Evolutionary conservation across 2,888 invertebrate genomes (phyloP).

Genomic region (Dynastes grantii): DNA sequence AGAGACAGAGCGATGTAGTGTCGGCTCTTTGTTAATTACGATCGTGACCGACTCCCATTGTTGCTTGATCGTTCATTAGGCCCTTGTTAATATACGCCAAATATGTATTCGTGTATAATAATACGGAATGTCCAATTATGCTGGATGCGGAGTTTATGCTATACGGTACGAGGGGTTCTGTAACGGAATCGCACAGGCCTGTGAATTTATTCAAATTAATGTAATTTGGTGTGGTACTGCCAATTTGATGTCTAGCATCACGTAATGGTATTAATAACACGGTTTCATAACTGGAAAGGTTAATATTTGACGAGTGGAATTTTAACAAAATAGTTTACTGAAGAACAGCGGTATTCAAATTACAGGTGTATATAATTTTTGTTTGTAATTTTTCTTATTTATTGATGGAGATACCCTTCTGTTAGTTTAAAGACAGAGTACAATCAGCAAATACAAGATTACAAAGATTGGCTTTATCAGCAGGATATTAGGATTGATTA

Average conservation of each 20-base stretch:
- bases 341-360: background rate
- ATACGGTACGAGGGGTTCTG: slow-evolving; percentile 19
- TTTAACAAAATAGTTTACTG: background rate
- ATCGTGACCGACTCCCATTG: slow-evolving; percentile 56
- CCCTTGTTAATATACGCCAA: slow-evolving; percentile 54
- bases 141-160: slow-evolving; percentile 5
- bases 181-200: slow-evolving; percentile 6
- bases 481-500: too few species aligned
- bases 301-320: background rate
- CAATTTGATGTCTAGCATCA: slow-evolving; percentile 7
- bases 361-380: background rate
- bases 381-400: too few species aligned
- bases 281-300: background rate
- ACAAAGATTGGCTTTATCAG: too few species aligned
- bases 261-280: slow-evolving; percentile 12
- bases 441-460: too few species aligned
- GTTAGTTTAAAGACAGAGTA: too few species aligned
- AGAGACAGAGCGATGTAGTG: slow-evolving; percentile 27
- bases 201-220: slow-evolving; percentile 44
- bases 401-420: too few species aligned
- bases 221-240: slow-evolving; percentile 12
- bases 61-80: slow-evolving; percentile 57
- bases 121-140: slow-evolving; percentile 37
- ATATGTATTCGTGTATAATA: slow-evolving; percentile 49
- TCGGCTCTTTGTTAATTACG: slow-evolving; percentile 67